Conservation (phyloP, 2,888 invertebrate species). For the Rhyacophila evoluta region DNA sequence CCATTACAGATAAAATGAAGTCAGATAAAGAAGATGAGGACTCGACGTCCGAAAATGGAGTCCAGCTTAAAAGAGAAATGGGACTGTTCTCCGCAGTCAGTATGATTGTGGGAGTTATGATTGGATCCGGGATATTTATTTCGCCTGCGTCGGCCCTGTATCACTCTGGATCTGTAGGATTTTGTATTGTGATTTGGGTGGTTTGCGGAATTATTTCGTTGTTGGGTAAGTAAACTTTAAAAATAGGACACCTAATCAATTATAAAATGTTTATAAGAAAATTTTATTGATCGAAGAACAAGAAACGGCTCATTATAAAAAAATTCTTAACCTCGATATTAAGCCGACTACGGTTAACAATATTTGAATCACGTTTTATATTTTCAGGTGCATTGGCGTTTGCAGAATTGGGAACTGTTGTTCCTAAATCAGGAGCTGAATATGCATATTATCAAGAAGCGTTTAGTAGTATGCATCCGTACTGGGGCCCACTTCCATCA, state of each 20-base stretch:
- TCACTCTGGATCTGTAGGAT: constrained; percentile 83
- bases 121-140: constrained; percentile 90
- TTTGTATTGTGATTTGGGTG: constrained; percentile 83
- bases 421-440: constrained; percentile 84
- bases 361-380: no score
- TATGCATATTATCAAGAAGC: constrained; percentile 84
- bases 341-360: no score
- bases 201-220: constrained; percentile 83
- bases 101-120: constrained; percentile 89
- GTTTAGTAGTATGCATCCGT: constrained; percentile 75
- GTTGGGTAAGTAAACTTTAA: constrained; percentile 74
- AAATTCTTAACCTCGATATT: no score
- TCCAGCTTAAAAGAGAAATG: constrained; percentile 79
- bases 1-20: no score
- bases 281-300: no score
- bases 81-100: constrained; percentile 86
- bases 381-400: constrained; percentile 81
- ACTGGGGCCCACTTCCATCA: constrained; percentile 79
- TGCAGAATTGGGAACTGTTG: constrained; percentile 83
- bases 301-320: no score
- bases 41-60: constrained; percentile 60
- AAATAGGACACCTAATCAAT: no score
- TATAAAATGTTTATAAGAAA: no score
- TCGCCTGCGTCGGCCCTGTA: constrained; percentile 83
- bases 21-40: constrained; percentile 44